These are phyloP conservation scores for Erannis defoliaria DNA, from an alignment of 2,888 invertebrate genomes.

Conservation along the genomic window DNA sequence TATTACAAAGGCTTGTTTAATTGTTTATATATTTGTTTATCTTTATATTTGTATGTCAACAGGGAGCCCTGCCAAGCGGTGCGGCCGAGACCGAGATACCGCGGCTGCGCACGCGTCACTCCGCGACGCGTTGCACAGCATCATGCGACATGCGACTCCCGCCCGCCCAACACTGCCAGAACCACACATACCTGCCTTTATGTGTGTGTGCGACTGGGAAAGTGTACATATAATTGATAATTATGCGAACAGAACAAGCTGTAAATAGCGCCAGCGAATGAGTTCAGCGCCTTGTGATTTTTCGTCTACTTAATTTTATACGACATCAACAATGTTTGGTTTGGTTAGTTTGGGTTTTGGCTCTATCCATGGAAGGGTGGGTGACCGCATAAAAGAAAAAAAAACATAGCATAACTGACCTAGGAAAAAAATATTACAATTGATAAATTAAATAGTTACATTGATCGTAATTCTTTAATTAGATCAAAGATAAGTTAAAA, in stretches of 20 bases:
- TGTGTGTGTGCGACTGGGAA: slow-evolving; percentile 11
- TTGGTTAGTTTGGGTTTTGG: too few species aligned
- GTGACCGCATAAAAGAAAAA: too few species aligned
- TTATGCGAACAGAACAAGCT: slow-evolving; percentile 14
- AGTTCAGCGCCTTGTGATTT: slow-evolving; percentile 3
- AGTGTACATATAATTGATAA: slow-evolving; percentile 25
- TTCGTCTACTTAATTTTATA: background rate
- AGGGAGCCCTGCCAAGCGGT: slow-evolving; percentile 54
- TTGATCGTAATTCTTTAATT: too few species aligned
- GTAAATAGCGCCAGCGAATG: slow-evolving; percentile 12
- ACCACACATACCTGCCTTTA: slow-evolving; percentile 30
- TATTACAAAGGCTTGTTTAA: slow-evolving; percentile 30
- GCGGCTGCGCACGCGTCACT: slow-evolving; percentile 42
- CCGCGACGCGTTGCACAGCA: slow-evolving; percentile 22
- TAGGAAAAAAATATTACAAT: too few species aligned
- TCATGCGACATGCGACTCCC: slow-evolving; percentile 17
- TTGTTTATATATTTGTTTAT: slow-evolving; percentile 40
- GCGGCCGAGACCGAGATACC: slow-evolving; percentile 50
- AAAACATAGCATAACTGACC: too few species aligned
- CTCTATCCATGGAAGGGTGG: too few species aligned
- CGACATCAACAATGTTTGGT: background rate
- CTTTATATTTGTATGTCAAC: slow-evolving; percentile 43
- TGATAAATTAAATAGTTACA: too few species aligned
- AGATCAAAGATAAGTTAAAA: too few species aligned
- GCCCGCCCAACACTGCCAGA: slow-evolving; percentile 38